Conservation (phyloP, 2,797 vertebrate genomes). For the Platalea minor region DNA sequence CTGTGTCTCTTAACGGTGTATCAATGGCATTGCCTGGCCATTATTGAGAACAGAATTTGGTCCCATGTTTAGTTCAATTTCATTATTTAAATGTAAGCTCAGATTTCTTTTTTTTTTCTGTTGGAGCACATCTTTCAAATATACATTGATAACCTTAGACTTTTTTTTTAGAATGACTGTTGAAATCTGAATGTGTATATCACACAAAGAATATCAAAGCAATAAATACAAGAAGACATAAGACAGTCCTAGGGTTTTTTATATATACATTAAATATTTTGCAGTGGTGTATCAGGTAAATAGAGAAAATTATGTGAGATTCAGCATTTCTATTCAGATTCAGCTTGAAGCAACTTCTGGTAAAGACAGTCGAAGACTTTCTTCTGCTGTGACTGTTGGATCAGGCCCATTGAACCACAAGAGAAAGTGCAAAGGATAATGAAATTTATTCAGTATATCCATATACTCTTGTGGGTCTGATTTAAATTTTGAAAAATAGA, state of each 20-base stretch:
- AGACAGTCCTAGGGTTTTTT: background rate
- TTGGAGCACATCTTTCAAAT: background rate
- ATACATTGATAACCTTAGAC: background rate
- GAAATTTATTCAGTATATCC: background rate
- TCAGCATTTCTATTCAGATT: background rate
- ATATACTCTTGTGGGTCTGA: background rate
- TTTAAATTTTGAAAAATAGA: background rate
- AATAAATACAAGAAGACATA: background rate
- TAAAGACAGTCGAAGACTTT: background rate
- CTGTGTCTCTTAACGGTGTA: background rate
- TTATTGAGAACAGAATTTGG: background rate
- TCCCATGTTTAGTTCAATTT: background rate
- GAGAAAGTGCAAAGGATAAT: background rate
- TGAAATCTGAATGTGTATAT: background rate
- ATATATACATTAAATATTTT: background rate
- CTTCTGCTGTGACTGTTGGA: background rate
- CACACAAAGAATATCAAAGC: background rate
- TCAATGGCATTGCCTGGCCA: background rate
- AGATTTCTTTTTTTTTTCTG: background rate
- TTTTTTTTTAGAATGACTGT: background rate
- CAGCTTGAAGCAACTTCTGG: background rate
- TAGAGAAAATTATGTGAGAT: background rate
- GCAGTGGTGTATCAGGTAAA: background rate
- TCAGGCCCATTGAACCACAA: background rate
- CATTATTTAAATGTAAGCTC: background rate